Percentiles rank a stretch among this genome's conserved stretches.
Evolutionary conservation across 1,140 invertebrate genomes (phyloP).

Genomic region (Zaprionus vittiger): DNA sequence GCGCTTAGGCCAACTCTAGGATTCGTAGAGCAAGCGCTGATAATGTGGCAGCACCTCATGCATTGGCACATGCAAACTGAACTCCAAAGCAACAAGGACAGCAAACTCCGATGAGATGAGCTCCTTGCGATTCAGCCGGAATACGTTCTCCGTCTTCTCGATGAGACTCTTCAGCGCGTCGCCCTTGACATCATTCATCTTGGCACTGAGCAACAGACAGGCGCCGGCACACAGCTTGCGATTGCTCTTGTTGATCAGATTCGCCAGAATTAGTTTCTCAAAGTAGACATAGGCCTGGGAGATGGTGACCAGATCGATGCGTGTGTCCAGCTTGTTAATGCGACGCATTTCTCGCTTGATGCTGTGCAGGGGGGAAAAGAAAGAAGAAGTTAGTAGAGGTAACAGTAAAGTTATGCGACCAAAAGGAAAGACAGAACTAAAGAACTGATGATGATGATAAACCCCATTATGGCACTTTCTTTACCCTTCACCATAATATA

Average conservation of each 20-base stretch:
- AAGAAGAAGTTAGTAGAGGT: background rate
- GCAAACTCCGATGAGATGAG: conserved; percentile 96
- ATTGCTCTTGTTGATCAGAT: conserved; percentile 97
- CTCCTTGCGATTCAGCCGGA: conserved; percentile 96
- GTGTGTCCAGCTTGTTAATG: conserved; percentile 94
- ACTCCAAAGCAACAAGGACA: conserved; percentile 96
- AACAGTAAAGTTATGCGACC: background rate
- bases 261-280: conserved; percentile 96
- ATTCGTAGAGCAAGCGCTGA: conserved; percentile 95
- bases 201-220: conserved; percentile 96
- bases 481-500: too few relatives aligned
- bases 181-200: conserved; percentile 98
- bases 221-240: conserved; percentile 97
- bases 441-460: background rate
- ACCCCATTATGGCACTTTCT: too few relatives aligned
- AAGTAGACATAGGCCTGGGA: conserved; percentile 99
- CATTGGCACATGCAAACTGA: conserved; percentile 95
- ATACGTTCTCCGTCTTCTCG: conserved; percentile 95
- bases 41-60: conserved; percentile 97
- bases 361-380: conserved; percentile 41
- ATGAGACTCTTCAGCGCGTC: conserved; percentile 93
- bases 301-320: conserved; percentile 94
- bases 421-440: background rate
- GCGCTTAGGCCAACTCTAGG: conserved; percentile 85
- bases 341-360: conserved; percentile 98